Percentiles rank a stretch among this genome's conserved stretches.
Conservation (phyloP, 2,113 vertebrate species). For the Coreoperca whiteheadi region DNA sequence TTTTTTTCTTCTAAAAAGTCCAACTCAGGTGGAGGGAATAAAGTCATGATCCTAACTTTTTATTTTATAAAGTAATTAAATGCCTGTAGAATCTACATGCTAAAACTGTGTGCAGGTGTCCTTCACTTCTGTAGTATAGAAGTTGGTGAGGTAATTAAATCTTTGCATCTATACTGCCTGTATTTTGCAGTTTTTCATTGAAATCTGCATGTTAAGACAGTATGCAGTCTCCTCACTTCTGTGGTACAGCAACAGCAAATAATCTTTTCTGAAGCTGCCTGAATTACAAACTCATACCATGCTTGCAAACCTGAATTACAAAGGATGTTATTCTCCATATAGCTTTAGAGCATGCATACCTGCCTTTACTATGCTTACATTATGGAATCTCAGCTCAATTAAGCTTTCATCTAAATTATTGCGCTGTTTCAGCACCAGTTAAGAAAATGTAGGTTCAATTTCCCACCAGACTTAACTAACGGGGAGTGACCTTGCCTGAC, state of each 20-base stretch:
- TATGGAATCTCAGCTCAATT: conserved; percentile 35
- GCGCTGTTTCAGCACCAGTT: conserved; percentile 25
- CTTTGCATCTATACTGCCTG: background rate
- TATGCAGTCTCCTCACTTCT: background rate
- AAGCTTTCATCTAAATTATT: conserved; percentile 40
- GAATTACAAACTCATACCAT: background rate
- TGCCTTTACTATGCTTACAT: conserved; percentile 1
- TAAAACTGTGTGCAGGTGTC: background rate
- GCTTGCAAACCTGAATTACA: background rate
- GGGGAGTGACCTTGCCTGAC: conserved; percentile 89
- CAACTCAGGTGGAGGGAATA: background rate
- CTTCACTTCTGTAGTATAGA: background rate
- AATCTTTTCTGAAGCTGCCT: background rate
- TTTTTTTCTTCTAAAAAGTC: no score
- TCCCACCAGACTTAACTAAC: conserved; percentile 67
- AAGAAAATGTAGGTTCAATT: conserved; percentile 56
- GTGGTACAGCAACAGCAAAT: background rate
- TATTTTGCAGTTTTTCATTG: background rate
- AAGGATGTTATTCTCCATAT: background rate
- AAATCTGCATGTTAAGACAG: background rate
- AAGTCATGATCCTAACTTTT: background rate
- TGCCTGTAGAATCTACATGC: background rate
- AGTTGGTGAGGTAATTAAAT: background rate
- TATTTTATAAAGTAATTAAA: background rate
- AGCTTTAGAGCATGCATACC: background rate